A percentile compares a stretch with the other conserved stretches of the same genome.
Evolutionary conservation across 2,888 invertebrate species (phyloP).

Genomic region (Tipula helvola): DNA sequence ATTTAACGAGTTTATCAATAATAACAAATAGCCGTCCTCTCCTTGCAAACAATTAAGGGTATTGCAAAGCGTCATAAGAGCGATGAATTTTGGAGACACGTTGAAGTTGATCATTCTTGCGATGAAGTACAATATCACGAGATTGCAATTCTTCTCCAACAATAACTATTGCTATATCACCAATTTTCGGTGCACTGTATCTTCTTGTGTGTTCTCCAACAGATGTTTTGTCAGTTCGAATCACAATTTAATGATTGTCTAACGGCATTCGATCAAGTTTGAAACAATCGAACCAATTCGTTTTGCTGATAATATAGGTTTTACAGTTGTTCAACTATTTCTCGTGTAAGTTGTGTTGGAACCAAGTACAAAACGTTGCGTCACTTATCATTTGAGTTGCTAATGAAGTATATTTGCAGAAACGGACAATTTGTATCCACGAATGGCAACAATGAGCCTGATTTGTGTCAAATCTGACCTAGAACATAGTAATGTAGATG

Average conservation of each 20-base stretch:
- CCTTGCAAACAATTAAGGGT: background rate
- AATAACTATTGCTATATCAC: background rate
- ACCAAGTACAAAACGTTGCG: background rate
- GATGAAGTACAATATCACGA: background rate
- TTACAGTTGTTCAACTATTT: background rate
- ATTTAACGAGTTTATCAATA: background rate
- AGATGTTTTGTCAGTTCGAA: slow-evolving; percentile 11
- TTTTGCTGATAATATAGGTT: background rate
- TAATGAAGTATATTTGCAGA: slow-evolving; percentile 20
- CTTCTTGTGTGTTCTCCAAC: background rate
- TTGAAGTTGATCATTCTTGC: too few relatives aligned
- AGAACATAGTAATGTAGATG: background rate
- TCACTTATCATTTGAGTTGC: background rate
- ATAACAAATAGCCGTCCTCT: background rate
- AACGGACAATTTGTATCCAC: slow-evolving; percentile 10
- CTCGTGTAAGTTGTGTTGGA: background rate
- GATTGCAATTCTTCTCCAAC: background rate
- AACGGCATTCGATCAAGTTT: slow-evolving; percentile 20
- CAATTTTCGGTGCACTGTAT: background rate
- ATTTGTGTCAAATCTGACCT: too few relatives aligned
- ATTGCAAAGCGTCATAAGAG: too few relatives aligned
- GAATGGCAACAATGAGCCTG: too few relatives aligned
- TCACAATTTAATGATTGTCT: slow-evolving; percentile 17
- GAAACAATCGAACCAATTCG: slow-evolving; percentile 16
- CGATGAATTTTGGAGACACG: too few relatives aligned